Conservation (phyloP, 2,888 invertebrate genomes). For the Antheraea assamensis region DNA sequence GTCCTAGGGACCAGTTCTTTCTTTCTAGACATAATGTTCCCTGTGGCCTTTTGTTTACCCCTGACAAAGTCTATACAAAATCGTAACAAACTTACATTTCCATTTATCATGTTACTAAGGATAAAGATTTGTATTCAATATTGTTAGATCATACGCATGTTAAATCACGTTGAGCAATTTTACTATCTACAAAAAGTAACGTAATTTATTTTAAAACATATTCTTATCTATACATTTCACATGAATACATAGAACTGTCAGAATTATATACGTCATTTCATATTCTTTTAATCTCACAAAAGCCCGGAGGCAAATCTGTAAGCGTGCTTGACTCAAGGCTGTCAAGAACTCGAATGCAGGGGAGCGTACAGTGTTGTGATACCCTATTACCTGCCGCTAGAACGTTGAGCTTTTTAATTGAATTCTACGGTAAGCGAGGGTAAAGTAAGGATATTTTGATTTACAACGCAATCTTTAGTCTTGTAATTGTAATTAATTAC, state of each 20-base stretch:
- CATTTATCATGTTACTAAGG: too few species aligned
- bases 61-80: too few species aligned
- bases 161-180: not conserved
- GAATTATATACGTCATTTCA: slow-evolving; percentile 17
- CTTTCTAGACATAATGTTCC: too few species aligned
- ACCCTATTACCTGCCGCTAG: slow-evolving; percentile 65
- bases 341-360: slow-evolving; percentile 49
- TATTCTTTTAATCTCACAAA: slow-evolving; percentile 47
- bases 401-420: slow-evolving; percentile 74
- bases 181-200: not conserved
- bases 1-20: too few species aligned
- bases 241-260: not conserved
- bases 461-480: slow-evolving; percentile 27
- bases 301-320: slow-evolving; percentile 44
- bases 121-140: not conserved
- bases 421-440: slow-evolving; percentile 48
- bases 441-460: slow-evolving; percentile 21
- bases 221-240: not conserved
- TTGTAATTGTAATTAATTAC: slow-evolving; percentile 1
- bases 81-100: not conserved
- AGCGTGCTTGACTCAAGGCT: slow-evolving; percentile 35
- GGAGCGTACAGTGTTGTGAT: slow-evolving; percentile 60
- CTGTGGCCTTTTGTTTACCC: too few species aligned
- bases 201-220: not conserved
- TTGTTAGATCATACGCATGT: not conserved